A percentile compares a stretch with the other conserved stretches of the same genome.
Conservation (phyloP, 2,113 vertebrate species). For the Oryctolagus cuniculus region mOryCun1.1 NC_091441.1:28667001-28667500, state of each 20-base stretch:
- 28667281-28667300: background rate
- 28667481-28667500: background rate
- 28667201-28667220: background rate
- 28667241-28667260: background rate
- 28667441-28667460: background rate
- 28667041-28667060: background rate
- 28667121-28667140: background rate
- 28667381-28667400: background rate
- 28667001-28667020: background rate
- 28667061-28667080: background rate
- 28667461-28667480: background rate
- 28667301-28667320: background rate
- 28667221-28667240: background rate
- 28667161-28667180: background rate
- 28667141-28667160: background rate
- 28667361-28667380: background rate
- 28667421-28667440: background rate
- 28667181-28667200: background rate
- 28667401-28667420: background rate
- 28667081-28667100: background rate
- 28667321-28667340: background rate
- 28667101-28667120: background rate
- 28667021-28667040: background rate
- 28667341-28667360: background rate
- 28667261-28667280: constrained; percentile 11